phyloP scores from a whole-genome alignment of 2,888 invertebrate genomes.

The Disparrhopalites patrizii region DNA sequence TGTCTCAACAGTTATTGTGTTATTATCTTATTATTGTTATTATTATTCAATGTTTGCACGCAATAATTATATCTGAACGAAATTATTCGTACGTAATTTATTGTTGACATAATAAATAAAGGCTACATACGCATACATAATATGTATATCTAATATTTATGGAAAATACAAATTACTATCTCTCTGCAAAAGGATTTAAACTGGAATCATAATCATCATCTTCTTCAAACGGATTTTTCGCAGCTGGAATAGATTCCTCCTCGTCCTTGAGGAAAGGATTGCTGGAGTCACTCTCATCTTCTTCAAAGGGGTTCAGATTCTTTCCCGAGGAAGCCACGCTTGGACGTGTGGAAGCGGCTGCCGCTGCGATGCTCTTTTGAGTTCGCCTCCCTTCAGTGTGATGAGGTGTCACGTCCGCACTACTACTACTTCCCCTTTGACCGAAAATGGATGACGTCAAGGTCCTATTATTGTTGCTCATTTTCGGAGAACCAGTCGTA shows the following conservation, averaged over 20 bases:
- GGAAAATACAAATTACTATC: background rate
- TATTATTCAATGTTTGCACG: no score
- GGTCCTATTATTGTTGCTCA: background rate
- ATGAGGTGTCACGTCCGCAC: no score
- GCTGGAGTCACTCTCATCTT: constrained; percentile 49
- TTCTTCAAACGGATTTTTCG: constrained; percentile 49
- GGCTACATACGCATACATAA: background rate
- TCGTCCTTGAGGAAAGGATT: constrained; percentile 55
- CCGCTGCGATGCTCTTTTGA: constrained; percentile 21
- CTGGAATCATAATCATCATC: constrained; percentile 67
- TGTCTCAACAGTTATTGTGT: no score
- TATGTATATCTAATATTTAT: background rate
- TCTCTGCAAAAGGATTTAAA: constrained; percentile 65
- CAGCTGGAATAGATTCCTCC: constrained; percentile 37
- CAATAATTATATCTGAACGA: background rate
- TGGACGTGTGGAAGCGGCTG: constrained; percentile 20
- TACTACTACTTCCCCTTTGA: no score
- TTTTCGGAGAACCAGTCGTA: background rate
- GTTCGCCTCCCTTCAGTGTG: no score
- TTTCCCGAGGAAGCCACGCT: constrained; percentile 27
- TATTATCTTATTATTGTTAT: no score
- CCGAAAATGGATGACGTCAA: background rate
- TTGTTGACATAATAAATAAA: background rate
- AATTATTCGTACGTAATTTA: background rate
- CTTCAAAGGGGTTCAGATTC: constrained; percentile 54